Conservation (phyloP, 2,888 invertebrate species). For the Idaea straminata region DNA sequence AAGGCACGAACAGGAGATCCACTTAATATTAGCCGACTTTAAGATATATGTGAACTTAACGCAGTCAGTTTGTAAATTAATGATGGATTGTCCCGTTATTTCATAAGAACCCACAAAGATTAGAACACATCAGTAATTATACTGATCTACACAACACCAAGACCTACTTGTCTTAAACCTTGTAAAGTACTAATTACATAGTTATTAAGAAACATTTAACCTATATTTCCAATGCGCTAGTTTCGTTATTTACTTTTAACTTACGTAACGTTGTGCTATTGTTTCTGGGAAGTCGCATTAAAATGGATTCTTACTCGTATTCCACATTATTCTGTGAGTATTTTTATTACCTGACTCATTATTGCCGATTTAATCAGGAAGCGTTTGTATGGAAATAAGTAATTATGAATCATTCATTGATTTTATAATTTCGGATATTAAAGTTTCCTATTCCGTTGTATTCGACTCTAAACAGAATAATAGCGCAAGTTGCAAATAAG, state of each 20-base stretch:
- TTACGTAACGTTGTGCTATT: slow-evolving; percentile 47
- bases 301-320: slow-evolving; percentile 17
- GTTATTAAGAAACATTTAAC: slow-evolving; percentile 76
- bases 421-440: slow-evolving; percentile 19
- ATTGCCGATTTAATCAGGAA: slow-evolving; percentile 14
- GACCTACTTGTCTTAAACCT: slow-evolving; percentile 53
- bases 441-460: slow-evolving; percentile 4
- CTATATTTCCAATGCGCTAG: slow-evolving; percentile 64
- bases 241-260: slow-evolving; percentile 42
- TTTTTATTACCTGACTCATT: slow-evolving; percentile 18
- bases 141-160: slow-evolving; percentile 16
- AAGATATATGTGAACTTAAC: too few relatives aligned
- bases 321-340: background rate
- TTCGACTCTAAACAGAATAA: background rate
- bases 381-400: slow-evolving; percentile 18
- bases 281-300: slow-evolving; percentile 45
- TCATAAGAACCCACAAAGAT: too few relatives aligned
- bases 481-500: background rate
- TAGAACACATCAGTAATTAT: slow-evolving; percentile 16
- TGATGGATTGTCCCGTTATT: too few relatives aligned
- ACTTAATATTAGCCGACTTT: too few relatives aligned
- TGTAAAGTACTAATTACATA: slow-evolving; percentile 64
- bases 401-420: slow-evolving; percentile 20
- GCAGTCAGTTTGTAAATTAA: too few relatives aligned
- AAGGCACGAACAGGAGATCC: too few relatives aligned